Conservation (phyloP, 2,113 vertebrate genomes). For the Agapornis roseicollis region DNA sequence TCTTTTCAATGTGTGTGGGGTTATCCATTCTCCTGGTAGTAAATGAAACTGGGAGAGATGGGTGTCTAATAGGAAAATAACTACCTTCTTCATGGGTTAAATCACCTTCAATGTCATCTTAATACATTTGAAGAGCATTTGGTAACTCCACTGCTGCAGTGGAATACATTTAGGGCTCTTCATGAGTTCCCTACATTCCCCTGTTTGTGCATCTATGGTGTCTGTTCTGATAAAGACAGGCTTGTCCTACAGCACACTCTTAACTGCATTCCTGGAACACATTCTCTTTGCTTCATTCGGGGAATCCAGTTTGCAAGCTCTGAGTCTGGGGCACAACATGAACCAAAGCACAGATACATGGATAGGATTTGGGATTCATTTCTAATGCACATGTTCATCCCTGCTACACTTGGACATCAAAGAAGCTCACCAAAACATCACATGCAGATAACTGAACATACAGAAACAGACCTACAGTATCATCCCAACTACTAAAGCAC, state of each 20-base stretch:
- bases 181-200: accelerated
- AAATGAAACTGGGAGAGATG: background rate
- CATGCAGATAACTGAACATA: background rate
- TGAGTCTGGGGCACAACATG: accelerated
- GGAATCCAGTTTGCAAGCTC: background rate
- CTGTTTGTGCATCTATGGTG: background rate
- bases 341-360: background rate
- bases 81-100: background rate
- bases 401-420: background rate
- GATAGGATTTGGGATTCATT: accelerated
- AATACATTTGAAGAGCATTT: background rate
- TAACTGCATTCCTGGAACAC: background rate
- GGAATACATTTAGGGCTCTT: background rate
- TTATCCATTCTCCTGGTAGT: background rate
- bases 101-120: background rate
- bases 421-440: background rate
- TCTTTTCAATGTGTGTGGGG: background rate
- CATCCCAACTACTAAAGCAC: background rate
- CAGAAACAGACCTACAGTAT: background rate
- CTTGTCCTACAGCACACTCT: background rate
- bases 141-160: accelerated
- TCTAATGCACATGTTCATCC: background rate
- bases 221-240: background rate
- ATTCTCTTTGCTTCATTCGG: background rate
- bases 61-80: background rate